Conservation (phyloP, 1,140 invertebrate species). For the Euwallacea similis region DNA sequence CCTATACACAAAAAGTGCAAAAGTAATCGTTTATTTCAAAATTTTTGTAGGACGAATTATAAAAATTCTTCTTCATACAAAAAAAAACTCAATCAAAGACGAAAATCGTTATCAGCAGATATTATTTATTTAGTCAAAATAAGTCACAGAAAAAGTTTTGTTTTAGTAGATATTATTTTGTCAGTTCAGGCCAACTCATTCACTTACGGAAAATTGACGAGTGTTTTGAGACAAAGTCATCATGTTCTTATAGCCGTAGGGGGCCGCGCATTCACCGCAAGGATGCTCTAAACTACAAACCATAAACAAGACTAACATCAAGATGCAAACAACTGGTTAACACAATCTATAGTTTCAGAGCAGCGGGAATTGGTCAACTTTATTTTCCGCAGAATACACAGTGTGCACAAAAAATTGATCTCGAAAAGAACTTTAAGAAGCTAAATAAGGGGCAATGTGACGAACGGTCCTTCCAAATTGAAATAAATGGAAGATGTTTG, state of each 20-base stretch:
- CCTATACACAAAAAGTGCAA: background rate
- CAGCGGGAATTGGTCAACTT: no score
- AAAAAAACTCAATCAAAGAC: background rate
- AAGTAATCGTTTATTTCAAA: background rate
- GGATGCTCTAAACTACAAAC: slow-evolving; percentile 41
- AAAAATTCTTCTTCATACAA: background rate
- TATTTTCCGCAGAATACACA: no score
- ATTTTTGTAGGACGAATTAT: background rate
- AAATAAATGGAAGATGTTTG: no score
- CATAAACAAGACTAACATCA: slow-evolving; percentile 29
- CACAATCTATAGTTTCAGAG: slow-evolving; percentile 10
- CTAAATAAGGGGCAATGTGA: no score
- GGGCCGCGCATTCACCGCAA: slow-evolving; percentile 82
- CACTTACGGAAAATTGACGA: slow-evolving; percentile 68
- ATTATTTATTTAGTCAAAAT: slow-evolving; percentile 3
- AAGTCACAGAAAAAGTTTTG: background rate
- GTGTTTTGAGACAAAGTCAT: slow-evolving; percentile 87
- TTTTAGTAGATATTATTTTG: background rate
- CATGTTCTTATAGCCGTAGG: slow-evolving; percentile 92
- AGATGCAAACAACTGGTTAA: slow-evolving; percentile 27
- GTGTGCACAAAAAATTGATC: no score
- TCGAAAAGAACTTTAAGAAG: no score
- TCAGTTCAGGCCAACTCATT: slow-evolving; percentile 12
- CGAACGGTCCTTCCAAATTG: no score
- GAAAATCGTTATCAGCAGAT: background rate